Percentiles rank a stretch among this genome's conserved stretches.
Conservation (phyloP, 2,888 invertebrate species). For the Caenorhabditis sp. region DNA sequence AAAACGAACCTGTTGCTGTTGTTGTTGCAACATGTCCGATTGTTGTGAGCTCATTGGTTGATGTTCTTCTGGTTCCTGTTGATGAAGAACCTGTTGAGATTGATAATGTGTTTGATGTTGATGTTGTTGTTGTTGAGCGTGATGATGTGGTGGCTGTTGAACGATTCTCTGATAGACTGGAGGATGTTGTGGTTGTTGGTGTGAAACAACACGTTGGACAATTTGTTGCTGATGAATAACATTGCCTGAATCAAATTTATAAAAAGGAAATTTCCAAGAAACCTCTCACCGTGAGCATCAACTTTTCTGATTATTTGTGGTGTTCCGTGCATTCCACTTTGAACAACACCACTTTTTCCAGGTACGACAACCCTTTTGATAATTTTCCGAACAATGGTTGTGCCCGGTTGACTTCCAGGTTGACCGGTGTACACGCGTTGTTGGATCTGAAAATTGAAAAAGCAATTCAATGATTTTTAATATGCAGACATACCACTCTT, state of each 20-base stretch:
- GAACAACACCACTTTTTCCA: not conserved
- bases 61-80: not conserved
- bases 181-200: not conserved
- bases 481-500: not conserved
- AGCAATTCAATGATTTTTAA: not conserved
- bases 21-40: conserved; percentile 2
- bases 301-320: not conserved
- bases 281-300: not conserved
- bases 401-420: conserved; percentile 19
- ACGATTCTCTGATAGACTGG: not conserved
- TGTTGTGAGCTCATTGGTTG: conserved; percentile 6
- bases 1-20: conserved; percentile 2
- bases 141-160: not conserved
- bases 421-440: conserved; percentile 18
- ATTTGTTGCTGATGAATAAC: not conserved
- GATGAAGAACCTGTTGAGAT: not conserved
- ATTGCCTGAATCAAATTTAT: not conserved
- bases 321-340: not conserved
- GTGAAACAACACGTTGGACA: not conserved
- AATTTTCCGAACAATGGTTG: conserved; percentile 25
- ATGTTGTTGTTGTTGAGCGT: not conserved
- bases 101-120: not conserved
- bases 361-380: conserved; percentile 4
- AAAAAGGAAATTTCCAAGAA: not conserved
- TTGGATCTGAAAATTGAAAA: conserved; percentile 7